Percentiles rank a stretch among this genome's conserved stretches.
Evolutionary conservation across 2,113 vertebrate species (phyloP).

Genomic region (Colinus virginianus): DNA sequence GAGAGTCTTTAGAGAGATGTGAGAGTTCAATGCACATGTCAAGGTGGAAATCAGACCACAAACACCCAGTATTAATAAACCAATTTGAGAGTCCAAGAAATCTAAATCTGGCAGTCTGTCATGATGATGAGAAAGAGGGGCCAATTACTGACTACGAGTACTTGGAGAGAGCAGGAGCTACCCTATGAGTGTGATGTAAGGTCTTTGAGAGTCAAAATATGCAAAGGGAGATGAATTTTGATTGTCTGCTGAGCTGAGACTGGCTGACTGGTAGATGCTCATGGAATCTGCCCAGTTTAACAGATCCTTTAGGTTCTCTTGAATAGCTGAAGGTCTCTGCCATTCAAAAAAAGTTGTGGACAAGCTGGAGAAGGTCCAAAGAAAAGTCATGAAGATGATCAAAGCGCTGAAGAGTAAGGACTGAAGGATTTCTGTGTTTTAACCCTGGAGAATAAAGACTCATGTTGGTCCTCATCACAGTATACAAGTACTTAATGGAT

Average conservation of each 20-base stretch:
- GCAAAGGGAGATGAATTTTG: too few relatives aligned
- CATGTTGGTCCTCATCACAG: background rate
- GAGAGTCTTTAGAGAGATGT: background rate
- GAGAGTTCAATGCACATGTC: background rate
- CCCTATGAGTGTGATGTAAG: background rate
- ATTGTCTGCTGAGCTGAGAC: too few relatives aligned
- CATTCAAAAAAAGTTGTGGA: background rate
- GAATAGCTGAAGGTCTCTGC: background rate
- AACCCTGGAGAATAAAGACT: background rate
- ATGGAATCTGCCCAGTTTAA: too few relatives aligned
- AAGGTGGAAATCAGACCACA: background rate
- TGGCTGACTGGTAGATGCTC: too few relatives aligned
- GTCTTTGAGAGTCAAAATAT: too few relatives aligned
- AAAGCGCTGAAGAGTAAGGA: background rate
- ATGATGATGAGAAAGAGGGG: background rate
- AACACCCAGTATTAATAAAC: background rate
- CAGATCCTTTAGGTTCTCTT: too few relatives aligned
- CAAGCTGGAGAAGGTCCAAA: background rate
- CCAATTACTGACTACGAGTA: rapidly evolving
- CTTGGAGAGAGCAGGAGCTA: background rate
- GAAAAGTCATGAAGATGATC: background rate
- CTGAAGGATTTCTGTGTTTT: background rate
- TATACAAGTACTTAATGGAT: background rate
- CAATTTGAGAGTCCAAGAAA: background rate
- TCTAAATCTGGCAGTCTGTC: background rate